Base-by-base conservation (phyloP, 2,888 invertebrate genomes). In the Dicyrtoma fusca region DNA sequence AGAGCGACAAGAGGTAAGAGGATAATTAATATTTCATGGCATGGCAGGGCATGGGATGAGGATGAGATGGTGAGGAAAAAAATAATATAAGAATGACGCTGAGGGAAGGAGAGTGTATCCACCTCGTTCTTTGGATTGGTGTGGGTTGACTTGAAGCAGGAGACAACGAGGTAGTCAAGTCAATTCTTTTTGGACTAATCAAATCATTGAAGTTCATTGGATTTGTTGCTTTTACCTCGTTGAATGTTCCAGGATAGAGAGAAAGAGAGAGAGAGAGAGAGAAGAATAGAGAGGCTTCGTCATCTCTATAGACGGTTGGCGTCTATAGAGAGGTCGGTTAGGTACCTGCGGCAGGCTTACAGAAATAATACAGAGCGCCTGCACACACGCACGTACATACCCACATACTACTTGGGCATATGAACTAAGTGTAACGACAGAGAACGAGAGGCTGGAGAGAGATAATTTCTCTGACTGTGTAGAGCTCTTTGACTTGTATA, bases 161-260 rank as follows among this genome's bases (percentile, higher is more conserved):
- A 47, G 63, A 47, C 23, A 47, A 63, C 17, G 47, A 62, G 44
- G 63, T 23, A 63, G 45, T 63, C 47, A 63, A 63, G 63, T 55
- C 53, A 55, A 55, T 17, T 55, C 53, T 55, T 55, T 17, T 55
- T 55, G 19, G 8, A 55, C 53, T 55, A 55, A 55, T 55, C 53
- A 55, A 65, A 65, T 65, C 25, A 51, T 71, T 53, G 47, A 26
- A 61, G 49, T 66, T 72, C 65, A 72, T 72, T 72, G 61, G 61
- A 71, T 71, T 71, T 71, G 71, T 55, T 64, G 64, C 26, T 64
- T 55, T 64, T 59, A 47, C 59, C n/a, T 59, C 47, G 59, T 59
- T 19, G 57, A 57, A 70, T 51, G 55, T 17, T 42, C 42, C 23
- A 55, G 64, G 47, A 42, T 42, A n/a, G 14, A 34, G 45, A 62